phyloP scores from a whole-genome alignment of 2,113 vertebrate species.

The Todiramphus saurophagus region DNA sequence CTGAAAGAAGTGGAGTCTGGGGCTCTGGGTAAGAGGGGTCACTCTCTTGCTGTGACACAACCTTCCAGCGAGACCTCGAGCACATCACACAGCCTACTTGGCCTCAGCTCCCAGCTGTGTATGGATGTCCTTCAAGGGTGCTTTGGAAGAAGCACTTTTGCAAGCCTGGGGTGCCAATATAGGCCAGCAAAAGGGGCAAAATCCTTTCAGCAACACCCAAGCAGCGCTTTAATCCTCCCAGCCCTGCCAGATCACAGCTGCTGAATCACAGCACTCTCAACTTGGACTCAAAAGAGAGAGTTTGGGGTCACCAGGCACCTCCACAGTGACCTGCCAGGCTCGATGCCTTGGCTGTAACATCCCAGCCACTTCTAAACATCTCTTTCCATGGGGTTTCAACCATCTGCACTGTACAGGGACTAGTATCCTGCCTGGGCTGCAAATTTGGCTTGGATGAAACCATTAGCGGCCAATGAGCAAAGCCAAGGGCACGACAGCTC shows the following conservation, averaged over 20 bases:
- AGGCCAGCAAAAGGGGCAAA: background rate
- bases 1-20: background rate
- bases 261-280: background rate
- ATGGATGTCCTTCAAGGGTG: background rate
- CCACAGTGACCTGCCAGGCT: background rate
- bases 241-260: constrained; percentile 26
- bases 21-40: background rate
- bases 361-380: background rate
- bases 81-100: background rate
- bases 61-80: background rate
- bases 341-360: background rate
- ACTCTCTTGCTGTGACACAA: background rate
- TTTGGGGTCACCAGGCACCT: constrained; percentile 5
- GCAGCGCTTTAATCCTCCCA: constrained; percentile 25
- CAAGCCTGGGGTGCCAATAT: background rate
- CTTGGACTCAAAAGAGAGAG: background rate
- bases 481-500: background rate
- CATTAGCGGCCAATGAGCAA: background rate
- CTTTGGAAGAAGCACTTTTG: background rate
- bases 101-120: accelerated
- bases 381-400: constrained; percentile 34
- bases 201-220: background rate
- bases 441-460: background rate
- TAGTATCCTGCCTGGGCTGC: background rate
- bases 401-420: constrained; percentile 43